Evolutionary conservation across 2,888 invertebrate species (phyloP), one percentile per base, ranked within the genome.

Genomic region (Drosophila recens): DNA sequence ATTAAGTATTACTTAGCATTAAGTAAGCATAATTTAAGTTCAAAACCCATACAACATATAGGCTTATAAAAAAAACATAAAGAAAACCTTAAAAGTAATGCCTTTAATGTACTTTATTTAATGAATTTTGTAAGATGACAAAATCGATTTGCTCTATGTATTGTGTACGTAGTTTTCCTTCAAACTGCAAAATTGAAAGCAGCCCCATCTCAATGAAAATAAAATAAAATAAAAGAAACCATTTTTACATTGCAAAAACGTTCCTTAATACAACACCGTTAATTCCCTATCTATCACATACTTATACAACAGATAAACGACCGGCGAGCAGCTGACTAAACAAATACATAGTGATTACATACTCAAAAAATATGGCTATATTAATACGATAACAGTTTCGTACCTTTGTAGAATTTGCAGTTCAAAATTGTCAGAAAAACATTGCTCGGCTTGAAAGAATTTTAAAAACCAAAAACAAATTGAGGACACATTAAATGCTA

Each of bases 391-490:
- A 68, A 79, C 65, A 65, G 65, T 78, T 83, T 87, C 89, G 92
- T 92, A 92, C 92, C 92, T 92, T 91, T 92, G 76, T 82, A 87
- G 90, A 91, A 91, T 90, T 90, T 89, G 92, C 92, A 91, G 92
- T 91, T 92, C 90, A 90, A 92, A 92, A 92, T 92, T 92, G 71
- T 76, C 81, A 61, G 64, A 75, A 75, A 80, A 87, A 68, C 27
- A 73, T 67, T 72, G 63, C 66, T 72, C 67, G 63, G 71, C 81
- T 83, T 80, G 57, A 66, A 80, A 72, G 49, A 72, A 72, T 79
- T 75, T 70, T 64, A 64, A 62, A 62, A 80, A 73, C 46, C 75
- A 62, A 52, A 57, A 51, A 27, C 27, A 27, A n/a, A 30, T 30
- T 58, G 11, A 48, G 48, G 66, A 65, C 46, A 57, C 54, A 59